phyloP scores from a whole-genome alignment of 1,140 invertebrate species.

The Listronotus bonariensis region DNA sequence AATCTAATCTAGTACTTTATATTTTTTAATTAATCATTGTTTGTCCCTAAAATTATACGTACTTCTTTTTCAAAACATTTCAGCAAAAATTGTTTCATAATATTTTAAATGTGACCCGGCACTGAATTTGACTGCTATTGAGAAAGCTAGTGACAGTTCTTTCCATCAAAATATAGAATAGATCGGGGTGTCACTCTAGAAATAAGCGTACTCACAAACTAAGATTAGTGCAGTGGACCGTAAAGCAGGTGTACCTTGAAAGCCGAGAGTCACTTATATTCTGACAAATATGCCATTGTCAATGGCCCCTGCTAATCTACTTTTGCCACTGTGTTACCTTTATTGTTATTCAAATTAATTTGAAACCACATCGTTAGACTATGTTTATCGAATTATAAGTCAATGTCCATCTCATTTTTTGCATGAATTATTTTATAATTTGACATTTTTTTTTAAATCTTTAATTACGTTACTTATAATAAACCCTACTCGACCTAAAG shows the following conservation, averaged over 20 bases:
- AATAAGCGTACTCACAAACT: slow-evolving; percentile 40
- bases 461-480: no score
- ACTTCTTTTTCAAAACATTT: no score
- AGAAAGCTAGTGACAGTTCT: slow-evolving; percentile 27
- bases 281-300: slow-evolving; percentile 44
- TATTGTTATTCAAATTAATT: slow-evolving; percentile 42
- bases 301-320: slow-evolving; percentile 38
- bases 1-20: no score
- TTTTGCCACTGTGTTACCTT: slow-evolving; percentile 35
- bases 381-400: slow-evolving; percentile 30
- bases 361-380: slow-evolving; percentile 26
- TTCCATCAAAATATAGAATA: slow-evolving; percentile 29
- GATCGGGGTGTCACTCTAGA: slow-evolving; percentile 35
- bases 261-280: slow-evolving; percentile 42
- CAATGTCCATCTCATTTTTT: slow-evolving; percentile 3
- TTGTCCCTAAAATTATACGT: no score
- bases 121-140: slow-evolving; percentile 9
- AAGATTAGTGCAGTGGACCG: slow-evolving; percentile 47
- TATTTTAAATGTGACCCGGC: not conserved
- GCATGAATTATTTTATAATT: no score
- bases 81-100: no score
- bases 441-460: no score
- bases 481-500: no score
- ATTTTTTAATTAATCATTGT: no score
- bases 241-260: slow-evolving; percentile 44